A percentile compares a stretch with the other conserved stretches of the same genome.
Conservation (phyloP, 2,888 invertebrate species). For the Synanthedon vespiformis region DNA sequence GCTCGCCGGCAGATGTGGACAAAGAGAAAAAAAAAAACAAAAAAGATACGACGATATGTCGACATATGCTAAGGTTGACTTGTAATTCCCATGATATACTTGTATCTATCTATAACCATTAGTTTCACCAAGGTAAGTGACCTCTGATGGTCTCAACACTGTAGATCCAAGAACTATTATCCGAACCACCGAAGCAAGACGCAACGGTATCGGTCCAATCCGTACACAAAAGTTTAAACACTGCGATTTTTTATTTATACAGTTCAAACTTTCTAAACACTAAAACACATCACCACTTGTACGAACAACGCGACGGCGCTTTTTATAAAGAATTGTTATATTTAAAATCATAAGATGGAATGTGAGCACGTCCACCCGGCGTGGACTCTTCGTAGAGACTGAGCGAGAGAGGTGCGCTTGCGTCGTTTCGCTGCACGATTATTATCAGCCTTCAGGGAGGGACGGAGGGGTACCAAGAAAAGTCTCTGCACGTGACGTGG, state of each 20-base stretch:
- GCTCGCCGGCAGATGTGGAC: background rate
- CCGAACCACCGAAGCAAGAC: conserved; percentile 57
- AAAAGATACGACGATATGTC: background rate
- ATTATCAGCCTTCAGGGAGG: conserved; percentile 61
- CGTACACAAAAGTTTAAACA: conserved; percentile 18
- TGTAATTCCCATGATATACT: background rate
- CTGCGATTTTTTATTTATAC: conserved; percentile 14
- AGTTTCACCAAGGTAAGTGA: conserved; percentile 54
- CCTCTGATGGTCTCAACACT: conserved; percentile 62
- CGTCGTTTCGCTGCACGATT: conserved; percentile 36
- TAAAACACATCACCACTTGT: conserved; percentile 9
- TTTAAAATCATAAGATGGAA: background rate
- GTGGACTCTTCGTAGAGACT: conserved; percentile 34
- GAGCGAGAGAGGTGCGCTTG: conserved; percentile 48
- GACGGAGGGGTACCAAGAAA: conserved; percentile 31
- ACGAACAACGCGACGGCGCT: conserved; percentile 11
- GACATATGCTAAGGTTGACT: background rate
- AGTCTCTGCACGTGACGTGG: conserved; percentile 52
- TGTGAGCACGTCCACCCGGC: background rate
- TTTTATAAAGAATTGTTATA: background rate
- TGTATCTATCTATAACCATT: background rate
- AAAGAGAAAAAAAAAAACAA: background rate
- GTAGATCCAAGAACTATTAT: conserved; percentile 60
- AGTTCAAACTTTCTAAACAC: conserved; percentile 27
- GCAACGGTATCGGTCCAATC: conserved; percentile 52